These are phyloP conservation scores for Anadara kagoshimensis DNA, from an alignment of 1,140 invertebrate genomes.

Conservation along the genomic window DNA sequence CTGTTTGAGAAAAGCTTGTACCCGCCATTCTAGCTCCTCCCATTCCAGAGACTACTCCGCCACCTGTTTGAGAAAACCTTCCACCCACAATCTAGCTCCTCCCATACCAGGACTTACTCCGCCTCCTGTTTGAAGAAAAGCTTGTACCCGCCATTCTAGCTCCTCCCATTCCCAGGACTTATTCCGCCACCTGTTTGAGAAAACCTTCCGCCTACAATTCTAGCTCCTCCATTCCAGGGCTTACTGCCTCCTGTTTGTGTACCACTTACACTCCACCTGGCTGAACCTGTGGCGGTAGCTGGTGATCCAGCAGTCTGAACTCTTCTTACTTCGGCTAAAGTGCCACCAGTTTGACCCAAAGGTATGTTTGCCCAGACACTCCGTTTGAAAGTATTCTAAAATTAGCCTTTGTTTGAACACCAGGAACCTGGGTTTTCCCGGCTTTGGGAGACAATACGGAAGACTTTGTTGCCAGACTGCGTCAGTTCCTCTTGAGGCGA, in stretches of 20 bases:
- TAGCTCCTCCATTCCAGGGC: neutral
- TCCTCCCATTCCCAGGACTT: neutral
- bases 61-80: neutral
- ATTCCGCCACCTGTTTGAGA: neutral
- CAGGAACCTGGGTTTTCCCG: neutral
- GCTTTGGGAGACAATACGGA: neutral
- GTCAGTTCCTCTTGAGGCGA: neutral
- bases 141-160: neutral
- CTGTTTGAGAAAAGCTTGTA: neutral
- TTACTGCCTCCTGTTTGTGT: neutral
- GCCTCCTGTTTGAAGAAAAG: neutral
- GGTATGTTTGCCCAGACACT: conserved; percentile 1
- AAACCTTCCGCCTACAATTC: neutral
- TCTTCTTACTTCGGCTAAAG: neutral
- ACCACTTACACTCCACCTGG: neutral
- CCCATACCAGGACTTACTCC: neutral
- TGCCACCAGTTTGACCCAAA: neutral
- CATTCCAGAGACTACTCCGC: neutral
- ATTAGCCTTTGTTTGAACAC: neutral
- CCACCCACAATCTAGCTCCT: neutral
- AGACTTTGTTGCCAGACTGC: neutral
- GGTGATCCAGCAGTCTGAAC: neutral
- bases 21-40: neutral
- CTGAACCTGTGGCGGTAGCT: neutral
- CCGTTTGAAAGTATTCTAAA: neutral